A percentile compares a stretch with the other conserved stretches of the same genome.
These are phyloP conservation scores for Tipula helvola DNA, from an alignment of 2,888 invertebrate species.

Conservation along the genomic window DNA sequence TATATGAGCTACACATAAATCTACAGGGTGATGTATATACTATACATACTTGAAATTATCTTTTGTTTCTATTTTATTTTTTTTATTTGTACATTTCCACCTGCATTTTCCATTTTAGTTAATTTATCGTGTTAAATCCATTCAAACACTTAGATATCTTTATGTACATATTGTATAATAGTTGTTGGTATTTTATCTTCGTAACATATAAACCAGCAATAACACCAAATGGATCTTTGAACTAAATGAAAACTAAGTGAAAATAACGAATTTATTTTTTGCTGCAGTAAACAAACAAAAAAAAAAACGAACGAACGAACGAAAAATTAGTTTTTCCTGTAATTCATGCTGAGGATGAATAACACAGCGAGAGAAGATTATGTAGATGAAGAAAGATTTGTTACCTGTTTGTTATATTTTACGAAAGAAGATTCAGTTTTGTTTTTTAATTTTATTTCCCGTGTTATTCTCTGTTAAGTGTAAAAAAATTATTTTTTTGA, in stretches of 20 bases:
- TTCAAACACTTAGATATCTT: neutral
- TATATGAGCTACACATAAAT: neutral
- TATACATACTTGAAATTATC: neutral
- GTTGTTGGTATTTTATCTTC: neutral
- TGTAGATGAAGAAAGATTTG: neutral
- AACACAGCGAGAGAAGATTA: neutral
- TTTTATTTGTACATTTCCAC: neutral
- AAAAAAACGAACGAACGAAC: neutral
- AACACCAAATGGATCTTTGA: neutral
- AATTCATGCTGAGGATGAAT: neutral
- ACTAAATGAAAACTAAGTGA: neutral
- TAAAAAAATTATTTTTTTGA: neutral
- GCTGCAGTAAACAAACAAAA: neutral
- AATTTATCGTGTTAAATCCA: neutral
- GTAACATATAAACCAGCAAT: neutral
- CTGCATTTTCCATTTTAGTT: neutral
- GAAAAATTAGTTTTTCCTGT: slow-evolving; percentile 4
- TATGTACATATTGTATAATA: neutral
- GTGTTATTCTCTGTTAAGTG: neutral
- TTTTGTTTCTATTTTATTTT: neutral
- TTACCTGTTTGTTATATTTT: neutral
- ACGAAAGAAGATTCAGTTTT: neutral
- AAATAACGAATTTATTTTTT: neutral
- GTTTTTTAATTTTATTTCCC: neutral
- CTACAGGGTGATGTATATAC: too few relatives aligned